phyloP scores from a whole-genome alignment of 2,797 vertebrate genomes.

The Columba guinea region DNA sequence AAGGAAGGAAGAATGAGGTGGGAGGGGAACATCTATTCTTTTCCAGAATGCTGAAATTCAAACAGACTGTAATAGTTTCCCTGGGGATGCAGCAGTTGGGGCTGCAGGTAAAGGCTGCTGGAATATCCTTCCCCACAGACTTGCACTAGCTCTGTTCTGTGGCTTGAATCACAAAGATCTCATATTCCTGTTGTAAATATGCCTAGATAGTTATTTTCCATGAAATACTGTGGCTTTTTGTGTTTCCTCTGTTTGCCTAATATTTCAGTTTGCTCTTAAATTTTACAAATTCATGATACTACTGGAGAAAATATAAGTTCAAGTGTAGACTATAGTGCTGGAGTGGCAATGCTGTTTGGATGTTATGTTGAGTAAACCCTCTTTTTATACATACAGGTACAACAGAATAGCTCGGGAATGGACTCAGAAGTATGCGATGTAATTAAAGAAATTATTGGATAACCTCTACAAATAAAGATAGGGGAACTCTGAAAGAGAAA shows the following conservation, averaged over 20 bases:
- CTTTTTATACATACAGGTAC: conserved; percentile 86
- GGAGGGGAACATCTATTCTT: not conserved
- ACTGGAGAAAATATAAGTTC: not conserved
- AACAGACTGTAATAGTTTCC: not conserved
- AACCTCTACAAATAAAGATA: conserved; percentile 94
- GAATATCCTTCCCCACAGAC: not conserved
- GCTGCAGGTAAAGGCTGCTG: not conserved
- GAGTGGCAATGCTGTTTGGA: not conserved
- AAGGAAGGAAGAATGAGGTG: not conserved
- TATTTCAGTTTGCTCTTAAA: not conserved
- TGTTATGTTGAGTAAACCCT: conserved; percentile 65
- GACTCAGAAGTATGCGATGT: conserved; percentile 99
- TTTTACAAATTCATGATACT: not conserved
- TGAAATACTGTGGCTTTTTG: not conserved
- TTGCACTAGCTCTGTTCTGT: not conserved
- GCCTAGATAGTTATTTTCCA: not conserved
- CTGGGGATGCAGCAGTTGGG: not conserved
- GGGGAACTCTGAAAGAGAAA: conserved; percentile 97
- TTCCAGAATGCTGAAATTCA: not conserved
- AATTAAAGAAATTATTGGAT: conserved; percentile 93
- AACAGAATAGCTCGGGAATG: conserved; percentile 99
- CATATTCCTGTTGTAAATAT: rapidly evolving
- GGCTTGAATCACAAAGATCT: not conserved
- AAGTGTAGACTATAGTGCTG: not conserved
- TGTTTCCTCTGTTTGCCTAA: not conserved